Base-by-base conservation (phyloP, 2,113 vertebrate species). In the Pyrgilauda ruficollis region DNA sequence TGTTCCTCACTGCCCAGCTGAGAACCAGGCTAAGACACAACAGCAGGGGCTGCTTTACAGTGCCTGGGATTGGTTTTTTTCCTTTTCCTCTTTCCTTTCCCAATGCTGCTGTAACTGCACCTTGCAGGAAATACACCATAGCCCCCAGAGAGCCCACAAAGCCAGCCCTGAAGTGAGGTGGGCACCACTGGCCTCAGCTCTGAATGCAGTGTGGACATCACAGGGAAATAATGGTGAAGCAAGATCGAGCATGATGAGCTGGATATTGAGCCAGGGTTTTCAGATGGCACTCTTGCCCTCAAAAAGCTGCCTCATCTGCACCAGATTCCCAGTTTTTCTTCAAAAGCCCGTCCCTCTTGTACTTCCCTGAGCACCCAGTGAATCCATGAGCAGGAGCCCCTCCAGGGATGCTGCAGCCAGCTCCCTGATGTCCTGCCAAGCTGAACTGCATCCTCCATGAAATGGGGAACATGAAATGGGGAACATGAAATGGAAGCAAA, bases 201-300 rank as follows among this genome's bases (percentile, higher is more conserved):
- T 33, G 27, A 33, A 24, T 8, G 21, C 52, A 75, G 31, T 0
- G 0, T 14, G 27, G 41, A 7, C 4, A 0, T 31, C 1, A 1
- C 12, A 23, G n/a, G 35, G 23, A 73, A 68, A 22, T 7, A 22
- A 28, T 4, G 7, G 58, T 8, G 15, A 39, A 46, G 24, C 3
- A 37, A 58, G 24, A 37, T 49, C 43, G 76, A 52, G 13, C 11
- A 14, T 3, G 5, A 46, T 41, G 26, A 89, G 44, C 9, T 39
- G 15, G n/a, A 22, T 53, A 27, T 16, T 26, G 10, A 89, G 17
- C 27, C 30, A 56, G 33, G n/a, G 22, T 69, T 66, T 75, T 83
- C 4, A 2, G 31, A 37, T 15, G 1, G 3, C 13, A 30, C 11
- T 30, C 79, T 35, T 47, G 37, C 16, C 58, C 33, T 87, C 33